Base-by-base conservation (phyloP, 2,888 invertebrate species). In the Drosophila multiciliata region DNA sequence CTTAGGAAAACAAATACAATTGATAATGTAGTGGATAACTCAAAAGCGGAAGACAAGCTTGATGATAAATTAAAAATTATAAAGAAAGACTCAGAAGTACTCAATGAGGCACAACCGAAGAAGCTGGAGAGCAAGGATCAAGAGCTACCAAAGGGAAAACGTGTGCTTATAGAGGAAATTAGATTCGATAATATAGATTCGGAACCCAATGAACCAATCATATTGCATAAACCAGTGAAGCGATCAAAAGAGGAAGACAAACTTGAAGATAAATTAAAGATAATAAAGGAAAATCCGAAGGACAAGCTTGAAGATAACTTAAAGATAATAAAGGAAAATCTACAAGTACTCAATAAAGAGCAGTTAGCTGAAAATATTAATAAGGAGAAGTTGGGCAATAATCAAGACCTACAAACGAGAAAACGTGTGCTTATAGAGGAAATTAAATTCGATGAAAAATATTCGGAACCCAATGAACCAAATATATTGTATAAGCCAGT, bases 351-450 rank as follows among this genome's bases (percentile, higher is more conserved):
- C 20, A 20, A 12, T 20, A 6, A 15, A 7, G 2, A 6, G 3
- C 36, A 7, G 0, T 6, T 7, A 17, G 9, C 5, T 50, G 3
- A n/a, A 20, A 12, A 8, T 20, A 20, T 9, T 3, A 12, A 2
- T 20, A 7, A 4, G 11, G 7, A 3, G 1, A 33, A 33, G 3
- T 1, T 8, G 8, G 9, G 3, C 8, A 8, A 8, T 20, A 42
- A 33, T 35, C 26, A n/a, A 4, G n/a, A 7, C 1, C 35, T 20
- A 5, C n/a, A 3, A 1, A 45, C 23, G 15, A 49, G 23, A 3
- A 75, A 66, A 32, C 58, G 76, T n/a, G 3, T 83, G 0, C 52
- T 66, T 2, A 81, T 87, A 17, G 64, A 85, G 38, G 65, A 78
- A 64, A 45, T 60, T 29, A 53, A 61, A 29, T 40, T 38, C 1